Evolutionary conservation across 2,888 invertebrate species (phyloP).

Genomic region (Anticlea derivata): DNA sequence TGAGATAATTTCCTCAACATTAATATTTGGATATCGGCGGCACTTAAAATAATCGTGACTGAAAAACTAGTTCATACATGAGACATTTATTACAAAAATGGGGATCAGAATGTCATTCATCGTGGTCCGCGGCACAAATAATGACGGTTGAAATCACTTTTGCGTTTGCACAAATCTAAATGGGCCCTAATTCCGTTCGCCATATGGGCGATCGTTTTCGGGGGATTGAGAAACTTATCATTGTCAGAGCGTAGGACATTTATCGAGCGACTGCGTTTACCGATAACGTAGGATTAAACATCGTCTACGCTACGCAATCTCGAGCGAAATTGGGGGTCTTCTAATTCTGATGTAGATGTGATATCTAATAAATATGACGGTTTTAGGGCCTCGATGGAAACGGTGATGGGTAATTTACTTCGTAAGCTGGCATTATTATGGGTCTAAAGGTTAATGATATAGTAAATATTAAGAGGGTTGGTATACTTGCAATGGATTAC

Average conservation of each 20-base stretch:
- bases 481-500: conserved; percentile 26
- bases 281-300: conserved; percentile 66
- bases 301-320: conserved; percentile 56
- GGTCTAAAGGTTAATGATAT: conserved; percentile 47
- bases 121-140: conserved; percentile 49
- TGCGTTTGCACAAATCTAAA: conserved; percentile 37
- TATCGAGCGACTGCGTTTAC: conserved; percentile 60
- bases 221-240: conserved; percentile 43
- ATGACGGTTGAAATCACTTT: conserved; percentile 39
- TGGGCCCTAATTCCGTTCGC: conserved; percentile 39
- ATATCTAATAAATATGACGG: conserved; percentile 42
- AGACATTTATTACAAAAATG: conserved; percentile 54
- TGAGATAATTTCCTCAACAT: conserved; percentile 46
- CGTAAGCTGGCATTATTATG: conserved; percentile 39
- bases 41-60: conserved; percentile 42
- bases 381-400: conserved; percentile 37
- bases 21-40: conserved; percentile 44
- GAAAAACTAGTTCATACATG: conserved; percentile 46
- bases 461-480: conserved; percentile 36
- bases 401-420: conserved; percentile 42
- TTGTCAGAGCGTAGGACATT: conserved; percentile 51
- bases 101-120: conserved; percentile 60
- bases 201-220: conserved; percentile 39
- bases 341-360: conserved; percentile 40
- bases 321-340: conserved; percentile 53